Evolutionary conservation across 2,113 vertebrate species (phyloP).

Genomic region (Tylochromis polylepis): DNA sequence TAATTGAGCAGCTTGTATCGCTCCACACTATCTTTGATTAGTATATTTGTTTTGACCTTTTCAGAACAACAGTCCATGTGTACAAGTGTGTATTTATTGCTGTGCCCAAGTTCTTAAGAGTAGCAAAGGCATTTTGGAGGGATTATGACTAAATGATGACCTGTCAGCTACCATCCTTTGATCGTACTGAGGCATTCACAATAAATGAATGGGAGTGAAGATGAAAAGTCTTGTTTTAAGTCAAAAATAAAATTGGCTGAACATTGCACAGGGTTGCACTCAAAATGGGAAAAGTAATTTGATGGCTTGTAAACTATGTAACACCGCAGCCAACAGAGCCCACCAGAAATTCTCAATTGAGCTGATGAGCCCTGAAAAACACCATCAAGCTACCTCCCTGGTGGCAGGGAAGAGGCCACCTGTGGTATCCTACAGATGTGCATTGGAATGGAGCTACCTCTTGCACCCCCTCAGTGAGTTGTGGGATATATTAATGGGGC

Average conservation of each 20-base stretch:
- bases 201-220: not conserved
- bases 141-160: constrained; percentile 44
- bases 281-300: not conserved
- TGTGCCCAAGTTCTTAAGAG: not conserved
- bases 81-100: not conserved
- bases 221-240: constrained; percentile 19
- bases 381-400: constrained; percentile 26
- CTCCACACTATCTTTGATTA: constrained; percentile 27
- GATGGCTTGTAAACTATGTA: not conserved
- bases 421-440: constrained; percentile 59
- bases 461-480: constrained; percentile 43
- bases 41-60: constrained; percentile 27
- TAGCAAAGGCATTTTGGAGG: not conserved
- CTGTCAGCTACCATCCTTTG: constrained; percentile 30
- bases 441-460: constrained; percentile 52
- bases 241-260: not conserved
- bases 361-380: constrained; percentile 18
- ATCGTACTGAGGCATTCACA: constrained; percentile 7
- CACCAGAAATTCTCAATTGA: constrained; percentile 1
- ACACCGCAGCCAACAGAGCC: not conserved
- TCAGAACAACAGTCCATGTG: not conserved
- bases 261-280: not conserved
- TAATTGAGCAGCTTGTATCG: constrained; percentile 20
- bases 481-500: constrained; percentile 83
- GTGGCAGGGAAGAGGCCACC: constrained; percentile 36